Base-by-base conservation (phyloP, 2,113 vertebrate species). In the Syngnathus floridae region DNA sequence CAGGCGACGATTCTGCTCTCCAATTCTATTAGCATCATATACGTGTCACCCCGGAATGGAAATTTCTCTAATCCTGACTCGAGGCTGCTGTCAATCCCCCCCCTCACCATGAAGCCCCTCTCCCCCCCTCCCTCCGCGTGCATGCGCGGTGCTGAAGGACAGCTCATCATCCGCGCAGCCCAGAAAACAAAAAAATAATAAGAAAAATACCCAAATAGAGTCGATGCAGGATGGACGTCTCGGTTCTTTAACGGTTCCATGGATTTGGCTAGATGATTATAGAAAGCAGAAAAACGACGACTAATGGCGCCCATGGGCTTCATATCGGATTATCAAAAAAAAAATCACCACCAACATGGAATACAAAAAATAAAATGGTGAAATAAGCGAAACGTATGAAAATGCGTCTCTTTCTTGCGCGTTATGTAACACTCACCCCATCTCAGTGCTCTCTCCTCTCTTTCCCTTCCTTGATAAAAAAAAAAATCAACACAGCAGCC, bases 371-470 rank as follows among this genome's bases (percentile, higher is more conserved):
- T 56, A 16, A 12, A 11, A 11, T 22, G 10, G 1, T 1, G 21
- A 54, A 26, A 22, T 54, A 10, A 62, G 4, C 4, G 7, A 45
- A 63, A 49, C 7, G 5, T 12, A 36, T 35, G 7, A 11, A n/a
- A 36, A 64, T 45, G 55, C 7, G 55, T 60, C 60, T 35, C 2
- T 11, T 7, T 48, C 59, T 8, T 16, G 45, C 35, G 60, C 73
- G 65, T 89, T 82, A 86, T 64, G 77, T 86, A 88, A 89, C 64
- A 79, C 88, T 90, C 89, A 92, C 91, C 91, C 90, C 90, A 92
- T 91, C 13, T 85, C 82, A 22, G 55, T 41, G 76, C 70, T 64
- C 70, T 61, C 64, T 82, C 70, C 64, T 69, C 78, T 51, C 62
- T 43, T 4, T 17, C 56, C 59, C 54, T 63, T 55, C 4, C 60